Conservation (phyloP, 1,140 invertebrate species). For the Papilio aristodemus region DNA sequence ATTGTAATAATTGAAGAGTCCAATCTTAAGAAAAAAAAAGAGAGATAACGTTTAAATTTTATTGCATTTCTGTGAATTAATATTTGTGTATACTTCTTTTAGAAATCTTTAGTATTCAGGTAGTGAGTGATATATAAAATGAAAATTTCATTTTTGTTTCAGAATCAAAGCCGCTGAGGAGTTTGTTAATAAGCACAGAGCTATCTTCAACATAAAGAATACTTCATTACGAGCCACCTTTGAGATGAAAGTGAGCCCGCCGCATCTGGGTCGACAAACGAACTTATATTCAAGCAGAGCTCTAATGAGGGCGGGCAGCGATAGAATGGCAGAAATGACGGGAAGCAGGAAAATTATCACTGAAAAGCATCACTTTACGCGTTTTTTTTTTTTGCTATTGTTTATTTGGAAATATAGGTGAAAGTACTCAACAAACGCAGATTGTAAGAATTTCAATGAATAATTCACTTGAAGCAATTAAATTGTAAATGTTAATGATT, state of each 20-base stretch:
- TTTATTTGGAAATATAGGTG: conserved; percentile 29
- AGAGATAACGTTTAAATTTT: too few relatives aligned
- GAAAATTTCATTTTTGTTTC: conserved; percentile 1
- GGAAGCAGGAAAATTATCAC: conserved; percentile 33
- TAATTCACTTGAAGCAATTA: conserved; percentile 7
- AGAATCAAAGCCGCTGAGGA: not conserved
- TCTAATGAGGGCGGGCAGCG: conserved; percentile 32
- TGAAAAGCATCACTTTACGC: conserved; percentile 27
- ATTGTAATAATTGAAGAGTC: too few relatives aligned
- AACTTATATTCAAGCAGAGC: conserved; percentile 32
- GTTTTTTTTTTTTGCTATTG: conserved; percentile 23
- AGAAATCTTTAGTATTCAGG: not conserved
- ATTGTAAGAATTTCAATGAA: not conserved
- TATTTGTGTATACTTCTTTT: not conserved
- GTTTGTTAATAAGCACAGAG: conserved; percentile 11
- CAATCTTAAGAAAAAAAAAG: too few relatives aligned
- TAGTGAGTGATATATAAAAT: not conserved
- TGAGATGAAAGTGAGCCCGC: conserved; percentile 29
- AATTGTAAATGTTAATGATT: not conserved
- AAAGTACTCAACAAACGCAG: not conserved
- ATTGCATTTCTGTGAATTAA: too few relatives aligned
- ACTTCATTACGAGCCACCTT: conserved; percentile 35
- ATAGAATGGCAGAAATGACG: conserved; percentile 33
- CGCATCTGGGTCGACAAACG: conserved; percentile 33
- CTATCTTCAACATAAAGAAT: conserved; percentile 29